Base-by-base conservation (phyloP, 2,888 invertebrate genomes). In the Cephus pulcher region DNA sequence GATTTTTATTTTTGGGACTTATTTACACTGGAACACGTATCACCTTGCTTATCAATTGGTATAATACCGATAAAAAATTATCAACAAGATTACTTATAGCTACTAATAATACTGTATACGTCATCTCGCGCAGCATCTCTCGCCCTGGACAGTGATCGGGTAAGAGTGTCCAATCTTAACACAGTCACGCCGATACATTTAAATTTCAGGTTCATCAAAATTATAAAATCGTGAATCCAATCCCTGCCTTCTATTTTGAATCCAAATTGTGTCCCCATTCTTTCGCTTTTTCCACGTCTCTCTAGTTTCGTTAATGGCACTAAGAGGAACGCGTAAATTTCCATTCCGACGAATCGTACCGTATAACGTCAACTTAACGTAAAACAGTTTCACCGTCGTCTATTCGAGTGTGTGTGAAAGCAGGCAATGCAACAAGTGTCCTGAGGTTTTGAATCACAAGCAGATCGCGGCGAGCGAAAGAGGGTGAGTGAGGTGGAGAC, bases 401-500 rank as follows among this genome's bases (percentile, higher is more conserved):
- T 76, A 77, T 76, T 79, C 69, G 78, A 75, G 84, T 80, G 84
- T 84, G 87, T 86, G 87, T 89, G 35, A 35, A 89, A 90, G 90
- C 88, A 86, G 86, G 88, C 87, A 86, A 90, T 88, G 91, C 91
- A 91, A 91, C 91, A 91, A 91, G 91, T 91, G 91, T 91, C 91
- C 91, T 89, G 90, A 91, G 91, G 90, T 91, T 91, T 91, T 91
- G 91, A 91, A 91, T 91, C 91, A 90, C 91, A 91, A 91, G 91
- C 90, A 91, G 91, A 91, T 91, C 89, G 90, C 85, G 87, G 84
- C 82, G 84, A 77, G 77, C 73, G 73, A 75, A 79, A 85, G 85
- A 80, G 83, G 82, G 84, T 84, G 85, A 84, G 84, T 84, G 85
- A 81, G 80, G 84, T 82, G 78, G 80, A 77, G 79, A 34, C 75